These are phyloP conservation scores for Lophius americanus DNA, from an alignment of 2,797 vertebrate species.

Conservation along the genomic window DNA sequence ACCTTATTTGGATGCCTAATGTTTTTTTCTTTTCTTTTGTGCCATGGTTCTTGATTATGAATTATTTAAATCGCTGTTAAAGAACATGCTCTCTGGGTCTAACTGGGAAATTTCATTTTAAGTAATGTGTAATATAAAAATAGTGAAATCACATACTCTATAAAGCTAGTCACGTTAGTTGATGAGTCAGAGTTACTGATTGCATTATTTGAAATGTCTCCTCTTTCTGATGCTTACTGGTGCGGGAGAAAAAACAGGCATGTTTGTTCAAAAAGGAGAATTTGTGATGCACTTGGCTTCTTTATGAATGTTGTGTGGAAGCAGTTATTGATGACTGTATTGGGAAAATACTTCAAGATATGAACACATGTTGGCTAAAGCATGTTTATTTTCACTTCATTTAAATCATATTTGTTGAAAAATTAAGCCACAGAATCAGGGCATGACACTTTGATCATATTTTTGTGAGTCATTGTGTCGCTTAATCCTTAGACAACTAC, in stretches of 20 bases:
- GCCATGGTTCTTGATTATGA: conserved; percentile 50
- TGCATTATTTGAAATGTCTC: conserved; percentile 38
- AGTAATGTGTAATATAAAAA: conserved; percentile 39
- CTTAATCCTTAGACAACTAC: conserved; percentile 25
- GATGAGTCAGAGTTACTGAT: conserved; percentile 38
- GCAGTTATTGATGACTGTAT: conserved; percentile 7
- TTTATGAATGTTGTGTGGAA: conserved; percentile 28
- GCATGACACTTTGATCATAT: conserved; percentile 31
- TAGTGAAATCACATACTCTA: conserved; percentile 25
- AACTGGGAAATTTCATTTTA: conserved; percentile 44
- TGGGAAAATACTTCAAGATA: conserved; percentile 2
- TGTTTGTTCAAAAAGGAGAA: conserved; percentile 37
- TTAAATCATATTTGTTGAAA: conserved; percentile 2
- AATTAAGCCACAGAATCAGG: conserved; percentile 39
- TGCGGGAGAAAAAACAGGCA: conserved; percentile 13
- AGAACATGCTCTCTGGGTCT: conserved; percentile 26
- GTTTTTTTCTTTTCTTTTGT: conserved; percentile 43
- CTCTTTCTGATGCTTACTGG: conserved; percentile 22
- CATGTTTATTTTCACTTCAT: conserved; percentile 12
- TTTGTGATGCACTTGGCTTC: conserved; percentile 44
- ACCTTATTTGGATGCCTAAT: conserved; percentile 39
- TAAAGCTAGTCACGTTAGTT: conserved; percentile 35
- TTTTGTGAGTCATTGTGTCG: conserved; percentile 28
- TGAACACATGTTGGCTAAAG: conserved; percentile 19
- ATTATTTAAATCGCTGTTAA: conserved; percentile 52